phyloP scores from a whole-genome alignment of 2,888 invertebrate species.

The Urechis unicinctus region DNA sequence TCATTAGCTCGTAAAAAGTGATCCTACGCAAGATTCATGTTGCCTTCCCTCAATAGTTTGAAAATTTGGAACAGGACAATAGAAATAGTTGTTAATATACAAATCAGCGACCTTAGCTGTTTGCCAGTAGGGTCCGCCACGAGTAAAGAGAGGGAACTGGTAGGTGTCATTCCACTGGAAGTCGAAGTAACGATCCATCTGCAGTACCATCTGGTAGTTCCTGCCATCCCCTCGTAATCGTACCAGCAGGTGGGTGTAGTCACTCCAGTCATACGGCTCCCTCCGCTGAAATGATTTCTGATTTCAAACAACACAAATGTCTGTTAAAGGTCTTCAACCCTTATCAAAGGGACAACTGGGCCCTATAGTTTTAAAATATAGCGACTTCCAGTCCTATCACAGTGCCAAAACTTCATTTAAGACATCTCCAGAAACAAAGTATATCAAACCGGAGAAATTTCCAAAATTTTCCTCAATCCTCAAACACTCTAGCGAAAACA shows the following conservation, averaged over 20 bases:
- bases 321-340: background rate
- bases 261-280: slow-evolving; percentile 66
- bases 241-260: slow-evolving; percentile 70
- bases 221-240: slow-evolving; percentile 90
- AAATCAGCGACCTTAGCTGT: slow-evolving; percentile 76
- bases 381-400: no score
- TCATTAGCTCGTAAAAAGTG: background rate
- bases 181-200: slow-evolving; percentile 60
- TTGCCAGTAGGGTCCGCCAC: slow-evolving; percentile 99
- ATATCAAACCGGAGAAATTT: background rate
- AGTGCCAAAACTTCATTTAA: background rate
- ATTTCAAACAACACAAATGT: slow-evolving; percentile 28
- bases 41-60: no score
- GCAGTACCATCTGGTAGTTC: slow-evolving; percentile 74
- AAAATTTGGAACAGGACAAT: no score
- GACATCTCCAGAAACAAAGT: background rate
- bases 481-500: no score
- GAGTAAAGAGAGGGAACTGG: slow-evolving; percentile 78
- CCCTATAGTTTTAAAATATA: no score
- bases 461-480: background rate
- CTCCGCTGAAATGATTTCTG: slow-evolving; percentile 53
- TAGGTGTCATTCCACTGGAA: slow-evolving; percentile 84
- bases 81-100: no score
- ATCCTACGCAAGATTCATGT: no score
- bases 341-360: no score